Base-by-base conservation (phyloP, 1,140 invertebrate genomes). In the Himalopsyche phryganea region DNA sequence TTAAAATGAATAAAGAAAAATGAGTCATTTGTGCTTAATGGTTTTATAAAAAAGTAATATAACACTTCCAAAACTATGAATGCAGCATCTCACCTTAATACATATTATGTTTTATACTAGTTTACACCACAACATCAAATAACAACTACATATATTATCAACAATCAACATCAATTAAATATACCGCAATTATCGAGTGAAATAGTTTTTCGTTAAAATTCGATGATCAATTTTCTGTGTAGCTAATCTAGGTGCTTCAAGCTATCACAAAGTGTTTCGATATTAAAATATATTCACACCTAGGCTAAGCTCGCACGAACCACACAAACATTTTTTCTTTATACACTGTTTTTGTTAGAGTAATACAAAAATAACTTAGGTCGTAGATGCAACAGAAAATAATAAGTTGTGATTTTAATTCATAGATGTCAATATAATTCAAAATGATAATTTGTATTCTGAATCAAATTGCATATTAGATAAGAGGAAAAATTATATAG, bases 81-180 rank as follows among this genome's bases (percentile, higher is more conserved):
- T 44, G 33, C 49, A 54, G 54, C 62, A 57, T 64, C 58, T 57
- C 49, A 60, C 23, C 49, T 58, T 58, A 49, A 33, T 20, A 41
- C 17, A 19, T 36, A 50, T 53, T 51, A 63, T 66, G 63, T 68
- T 71, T 75, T 60, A 75, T 75, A 70, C 74, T 73, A 76, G 70
- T 73, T 74, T 75, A 78, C 75, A 73, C 73, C 76, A 78, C 76
- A 77, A 78, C 76, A 78, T 75, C 76, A 71, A 78, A 67, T 78
- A 74, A 76, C 74, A 76, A 74, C 75, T 69, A 74, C 71, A 71
- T 71, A 74, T 75, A 75, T 75, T 77, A 76, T 77, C 75, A 78
- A 77, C 75, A 78, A 72, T 77, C 76, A 78, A 78, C 76, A 78
- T 75, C 75, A 74, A 78, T 73, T 75, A 73, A 69, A 71, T 76